Evolutionary conservation across 1,140 invertebrate species (phyloP), one percentile per base, ranked within the genome.

Genomic region (Phymastichus coffea): DNA sequence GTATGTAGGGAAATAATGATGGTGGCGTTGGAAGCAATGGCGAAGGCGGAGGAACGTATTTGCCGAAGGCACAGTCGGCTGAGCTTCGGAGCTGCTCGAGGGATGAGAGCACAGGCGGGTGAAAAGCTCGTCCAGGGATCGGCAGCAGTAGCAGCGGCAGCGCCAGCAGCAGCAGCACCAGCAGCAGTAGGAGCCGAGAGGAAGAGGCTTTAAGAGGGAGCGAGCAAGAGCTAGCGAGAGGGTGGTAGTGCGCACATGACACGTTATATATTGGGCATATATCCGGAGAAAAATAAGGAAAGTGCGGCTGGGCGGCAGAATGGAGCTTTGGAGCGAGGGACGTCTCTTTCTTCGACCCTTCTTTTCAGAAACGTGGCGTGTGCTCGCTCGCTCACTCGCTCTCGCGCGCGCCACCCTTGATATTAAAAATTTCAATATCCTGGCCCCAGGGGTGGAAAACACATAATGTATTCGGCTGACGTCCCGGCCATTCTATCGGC

Each of bases 341-440:
- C 17, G 35, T 25, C 52, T 38, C 47, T 53, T 58, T 46, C 37
- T 35, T 46, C 47, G 47, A 43, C 25, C 26, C 25, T 23, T 55
- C 28, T 19, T 15, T 55, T n/a, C n/a, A n/a, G n/a, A n/a, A n/a
- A n/a, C n/a, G n/a, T n/a, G n/a, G n/a, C n/a, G n/a, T n/a, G n/a
- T n/a, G n/a, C n/a, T n/a, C n/a, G n/a, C n/a, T n/a, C n/a, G n/a
- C n/a, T n/a, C n/a, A n/a, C n/a, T n/a, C n/a, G n/a, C n/a, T n/a
- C n/a, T n/a, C n/a, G n/a, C 23, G 8, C 10, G 23, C 48, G 41
- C 69, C 73, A 71, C 66, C 75, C 73, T 73, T 74, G 74, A 79
- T 80, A 80, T 79, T 79, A 80, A 80, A 80, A 80, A 77, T 80
- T 80, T 79, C 78, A 80, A 80, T 80, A 80, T 80, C 76, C 74